A percentile compares a stretch with the other conserved stretches of the same genome.
Conservation (phyloP, 2,888 invertebrate species). For the Diachrysia chrysitis region DNA sequence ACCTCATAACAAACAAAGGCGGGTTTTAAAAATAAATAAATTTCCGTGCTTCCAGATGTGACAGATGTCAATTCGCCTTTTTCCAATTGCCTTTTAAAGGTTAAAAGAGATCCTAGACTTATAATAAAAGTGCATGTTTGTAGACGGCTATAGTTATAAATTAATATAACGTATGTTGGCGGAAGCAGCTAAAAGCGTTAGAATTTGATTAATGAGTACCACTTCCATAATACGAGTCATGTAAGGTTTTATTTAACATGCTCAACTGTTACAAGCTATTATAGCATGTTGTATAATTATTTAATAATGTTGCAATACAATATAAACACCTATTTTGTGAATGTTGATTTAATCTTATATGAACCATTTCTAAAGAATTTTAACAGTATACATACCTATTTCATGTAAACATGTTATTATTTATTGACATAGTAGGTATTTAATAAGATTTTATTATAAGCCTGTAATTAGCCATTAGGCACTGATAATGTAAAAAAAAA, state of each 20-base stretch:
- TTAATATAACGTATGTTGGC: neutral
- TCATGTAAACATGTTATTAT: too few species aligned
- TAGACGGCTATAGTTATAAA: neutral
- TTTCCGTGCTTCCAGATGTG: too few species aligned
- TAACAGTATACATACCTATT: too few species aligned
- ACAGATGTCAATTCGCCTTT: neutral
- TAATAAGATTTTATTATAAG: too few species aligned
- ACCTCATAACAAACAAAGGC: too few species aligned
- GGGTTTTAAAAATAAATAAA: too few species aligned
- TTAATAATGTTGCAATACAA: neutral
- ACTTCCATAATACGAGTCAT: conserved; percentile 34
- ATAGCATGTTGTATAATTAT: neutral
- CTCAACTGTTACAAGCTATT: conserved; percentile 3
- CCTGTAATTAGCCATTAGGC: too few species aligned
- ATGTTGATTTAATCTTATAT: neutral
- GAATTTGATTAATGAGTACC: neutral
- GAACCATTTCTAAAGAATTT: neutral
- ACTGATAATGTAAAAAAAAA: too few species aligned
- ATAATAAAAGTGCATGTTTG: neutral
- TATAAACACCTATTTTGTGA: too few species aligned
- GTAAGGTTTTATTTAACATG: conserved; percentile 15
- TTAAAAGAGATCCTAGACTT: neutral
- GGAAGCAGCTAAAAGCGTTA: neutral
- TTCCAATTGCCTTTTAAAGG: neutral
- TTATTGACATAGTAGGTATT: too few species aligned